Percentiles rank a stretch among this genome's conserved stretches.
These are phyloP conservation scores for Pelobates cultripes DNA, from an alignment of 2,797 vertebrate genomes.

Conservation along the genomic window DNA sequence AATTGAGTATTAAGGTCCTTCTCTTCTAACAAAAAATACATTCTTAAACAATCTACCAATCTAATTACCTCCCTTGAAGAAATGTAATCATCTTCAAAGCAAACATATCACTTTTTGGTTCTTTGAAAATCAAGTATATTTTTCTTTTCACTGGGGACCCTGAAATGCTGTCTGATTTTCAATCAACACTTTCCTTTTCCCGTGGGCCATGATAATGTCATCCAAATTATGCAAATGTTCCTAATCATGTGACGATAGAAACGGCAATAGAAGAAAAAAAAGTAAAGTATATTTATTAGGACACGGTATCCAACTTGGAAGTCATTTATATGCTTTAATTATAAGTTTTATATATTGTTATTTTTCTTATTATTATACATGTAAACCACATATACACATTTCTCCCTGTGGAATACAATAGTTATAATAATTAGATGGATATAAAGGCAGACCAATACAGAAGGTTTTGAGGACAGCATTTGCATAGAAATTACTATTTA, in stretches of 20 bases:
- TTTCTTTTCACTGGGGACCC: constrained; percentile 47
- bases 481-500: no score
- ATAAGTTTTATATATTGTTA: no score
- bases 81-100: constrained; percentile 53
- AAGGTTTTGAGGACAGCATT: no score
- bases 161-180: constrained; percentile 53
- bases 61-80: constrained; percentile 49
- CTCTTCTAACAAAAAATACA: not conserved
- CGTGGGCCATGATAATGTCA: constrained; percentile 51
- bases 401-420: no score
- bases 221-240: constrained; percentile 43
- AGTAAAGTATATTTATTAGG: not conserved
- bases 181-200: constrained; percentile 51
- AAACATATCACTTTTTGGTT: constrained; percentile 53
- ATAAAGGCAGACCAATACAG: no score
- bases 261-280: constrained; percentile 25
- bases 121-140: constrained; percentile 53
- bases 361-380: no score
- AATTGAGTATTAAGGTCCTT: not conserved
- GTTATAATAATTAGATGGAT: no score
- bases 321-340: no score
- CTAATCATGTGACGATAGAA: constrained; percentile 25
- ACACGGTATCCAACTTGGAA: no score
- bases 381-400: no score
- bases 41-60: constrained; percentile 37